Evolutionary conservation across 2,113 vertebrate genomes (phyloP).

Genomic region (Pterocles orientalis): DNA sequence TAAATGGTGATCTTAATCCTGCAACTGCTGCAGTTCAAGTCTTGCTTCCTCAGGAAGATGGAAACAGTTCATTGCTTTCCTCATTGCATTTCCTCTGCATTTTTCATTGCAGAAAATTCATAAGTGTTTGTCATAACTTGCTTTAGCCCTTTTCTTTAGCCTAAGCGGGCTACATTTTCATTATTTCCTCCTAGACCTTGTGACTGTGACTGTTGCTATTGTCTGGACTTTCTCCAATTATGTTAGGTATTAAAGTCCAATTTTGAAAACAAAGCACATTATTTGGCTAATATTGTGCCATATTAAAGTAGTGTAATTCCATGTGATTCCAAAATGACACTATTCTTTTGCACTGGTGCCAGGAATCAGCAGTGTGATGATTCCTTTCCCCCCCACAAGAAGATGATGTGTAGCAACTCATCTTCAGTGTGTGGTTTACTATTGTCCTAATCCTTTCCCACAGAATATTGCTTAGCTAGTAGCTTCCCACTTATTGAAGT

Average conservation of each 20-base stretch:
- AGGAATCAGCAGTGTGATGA: neutral
- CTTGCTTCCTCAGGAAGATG: neutral
- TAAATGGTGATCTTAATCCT: neutral
- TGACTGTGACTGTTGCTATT: neutral
- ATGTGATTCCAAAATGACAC: neutral
- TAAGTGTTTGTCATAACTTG: neutral
- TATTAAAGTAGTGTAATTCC: neutral
- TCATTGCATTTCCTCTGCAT: neutral
- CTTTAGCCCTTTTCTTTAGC: neutral
- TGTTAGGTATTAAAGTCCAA: neutral
- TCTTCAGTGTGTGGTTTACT: neutral
- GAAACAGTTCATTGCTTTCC: neutral
- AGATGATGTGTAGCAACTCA: neutral
- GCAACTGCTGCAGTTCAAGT: neutral
- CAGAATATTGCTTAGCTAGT: neutral
- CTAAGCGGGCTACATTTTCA: neutral
- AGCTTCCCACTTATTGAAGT: neutral
- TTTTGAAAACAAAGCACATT: neutral
- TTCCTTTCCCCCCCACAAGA: neutral
- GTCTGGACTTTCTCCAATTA: neutral
- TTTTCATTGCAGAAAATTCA: neutral
- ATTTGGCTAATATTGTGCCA: neutral
- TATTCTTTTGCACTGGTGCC: neutral
- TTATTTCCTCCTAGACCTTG: neutral
- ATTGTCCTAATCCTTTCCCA: neutral